A percentile compares a stretch with the other conserved stretches of the same genome.
Conservation (phyloP, 2,797 vertebrate genomes). For the Acrocephalus scirpaceus region DNA sequence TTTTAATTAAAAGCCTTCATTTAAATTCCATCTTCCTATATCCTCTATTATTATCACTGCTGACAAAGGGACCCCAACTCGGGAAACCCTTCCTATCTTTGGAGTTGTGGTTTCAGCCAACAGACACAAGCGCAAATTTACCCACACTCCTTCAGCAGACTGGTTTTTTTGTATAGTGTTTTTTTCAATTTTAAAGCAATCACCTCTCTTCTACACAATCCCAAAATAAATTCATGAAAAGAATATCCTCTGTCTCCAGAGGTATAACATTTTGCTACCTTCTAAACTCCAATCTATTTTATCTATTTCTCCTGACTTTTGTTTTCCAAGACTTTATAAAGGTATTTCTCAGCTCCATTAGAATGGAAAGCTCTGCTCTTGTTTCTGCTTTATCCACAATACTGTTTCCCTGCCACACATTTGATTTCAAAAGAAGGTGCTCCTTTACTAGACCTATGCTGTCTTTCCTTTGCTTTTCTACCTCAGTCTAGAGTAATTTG, state of each 20-base stretch:
- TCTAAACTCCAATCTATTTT: not conserved
- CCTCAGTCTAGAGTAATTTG: not conserved
- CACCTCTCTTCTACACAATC: not conserved
- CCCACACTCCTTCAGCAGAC: not conserved
- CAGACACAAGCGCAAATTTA: not conserved
- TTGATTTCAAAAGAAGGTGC: not conserved
- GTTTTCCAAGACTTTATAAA: not conserved
- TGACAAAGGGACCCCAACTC: not conserved
- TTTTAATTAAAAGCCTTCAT: constrained; percentile 21
- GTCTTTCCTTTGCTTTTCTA: not conserved
- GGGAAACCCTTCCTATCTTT: not conserved
- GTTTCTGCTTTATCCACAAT: not conserved
- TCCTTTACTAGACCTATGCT: not conserved
- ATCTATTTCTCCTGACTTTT: not conserved
- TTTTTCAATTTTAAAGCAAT: not conserved
- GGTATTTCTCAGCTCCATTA: not conserved
- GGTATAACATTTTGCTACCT: not conserved
- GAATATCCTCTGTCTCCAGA: not conserved
- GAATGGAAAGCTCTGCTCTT: not conserved
- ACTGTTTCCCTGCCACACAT: not conserved
- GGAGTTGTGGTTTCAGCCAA: not conserved
- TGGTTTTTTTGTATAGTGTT: not conserved
- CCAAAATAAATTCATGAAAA: not conserved
- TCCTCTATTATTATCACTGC: not conserved
- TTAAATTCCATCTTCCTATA: not conserved